A percentile compares a stretch with the other conserved stretches of the same genome.
These are phyloP conservation scores for Poeciliopsis paucimaculata DNA, from an alignment of 2,797 vertebrate genomes.

Conservation along the genomic window DNA sequence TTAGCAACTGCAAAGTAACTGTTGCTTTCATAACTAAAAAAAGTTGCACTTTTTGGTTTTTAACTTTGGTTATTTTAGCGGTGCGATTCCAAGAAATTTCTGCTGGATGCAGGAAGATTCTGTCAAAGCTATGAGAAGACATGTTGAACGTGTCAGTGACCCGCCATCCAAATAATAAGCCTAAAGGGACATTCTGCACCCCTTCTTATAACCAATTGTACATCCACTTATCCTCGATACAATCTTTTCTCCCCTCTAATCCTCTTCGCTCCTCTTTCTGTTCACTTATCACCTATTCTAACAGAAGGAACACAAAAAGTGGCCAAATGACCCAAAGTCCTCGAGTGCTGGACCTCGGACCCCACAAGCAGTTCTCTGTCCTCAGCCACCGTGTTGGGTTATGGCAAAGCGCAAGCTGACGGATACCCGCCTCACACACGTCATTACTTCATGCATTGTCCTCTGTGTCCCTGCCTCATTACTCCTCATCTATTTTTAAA, in stretches of 20 bases:
- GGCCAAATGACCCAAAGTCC: conserved; percentile 5
- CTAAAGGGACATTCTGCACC: background rate
- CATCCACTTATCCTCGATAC: background rate
- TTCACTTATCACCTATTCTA: background rate
- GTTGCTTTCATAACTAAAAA: background rate
- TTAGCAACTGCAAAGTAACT: background rate
- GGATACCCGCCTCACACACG: conserved; percentile 38
- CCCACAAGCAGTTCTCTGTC: conserved; percentile 21
- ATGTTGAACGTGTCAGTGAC: background rate
- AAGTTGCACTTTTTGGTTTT: background rate
- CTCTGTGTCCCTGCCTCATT: conserved; percentile 69
- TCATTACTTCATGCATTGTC: conserved; percentile 63
- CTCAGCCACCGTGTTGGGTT: conserved; percentile 25
- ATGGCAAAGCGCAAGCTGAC: conserved; percentile 23
- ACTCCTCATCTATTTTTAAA: conserved; percentile 74
- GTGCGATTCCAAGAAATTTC: background rate
- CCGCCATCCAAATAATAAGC: background rate
- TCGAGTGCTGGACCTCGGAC: conserved; percentile 7
- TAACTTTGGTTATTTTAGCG: background rate
- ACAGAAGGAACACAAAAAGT: background rate
- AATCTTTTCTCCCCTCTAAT: too few relatives aligned
- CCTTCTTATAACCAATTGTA: background rate
- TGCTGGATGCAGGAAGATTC: background rate
- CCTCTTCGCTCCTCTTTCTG: background rate
- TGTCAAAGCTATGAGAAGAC: background rate